phyloP scores from a whole-genome alignment of 2,888 invertebrate genomes.

The Limenitis camilla region DNA sequence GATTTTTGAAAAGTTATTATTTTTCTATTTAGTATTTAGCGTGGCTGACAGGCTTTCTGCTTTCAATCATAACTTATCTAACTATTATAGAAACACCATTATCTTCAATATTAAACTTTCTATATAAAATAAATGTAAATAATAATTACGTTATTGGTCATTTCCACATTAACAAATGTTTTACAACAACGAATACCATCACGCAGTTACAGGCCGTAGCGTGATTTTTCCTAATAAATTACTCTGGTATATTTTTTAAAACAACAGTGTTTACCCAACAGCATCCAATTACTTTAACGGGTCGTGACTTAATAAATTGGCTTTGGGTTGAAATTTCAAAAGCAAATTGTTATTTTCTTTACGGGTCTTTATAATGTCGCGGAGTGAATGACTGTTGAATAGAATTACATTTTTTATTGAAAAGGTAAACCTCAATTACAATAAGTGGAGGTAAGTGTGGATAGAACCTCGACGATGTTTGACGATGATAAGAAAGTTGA shows the following conservation, averaged over 20 bases:
- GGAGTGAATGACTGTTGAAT: not conserved
- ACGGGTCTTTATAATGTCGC: not conserved
- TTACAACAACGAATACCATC: not conserved
- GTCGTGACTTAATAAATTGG: slow-evolving; percentile 11
- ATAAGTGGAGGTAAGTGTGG: no score
- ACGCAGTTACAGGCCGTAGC: slow-evolving; percentile 1
- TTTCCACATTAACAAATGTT: not conserved
- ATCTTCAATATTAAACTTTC: no score
- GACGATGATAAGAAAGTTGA: no score
- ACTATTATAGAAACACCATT: no score
- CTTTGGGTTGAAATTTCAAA: slow-evolving; percentile 6
- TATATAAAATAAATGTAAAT: no score
- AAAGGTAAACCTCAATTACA: no score
- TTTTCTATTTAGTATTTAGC: no score
- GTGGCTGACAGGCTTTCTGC: no score
- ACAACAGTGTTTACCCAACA: slow-evolving; percentile 11
- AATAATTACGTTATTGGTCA: not conserved
- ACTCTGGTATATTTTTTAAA: slow-evolving; percentile 12
- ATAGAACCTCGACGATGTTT: no score
- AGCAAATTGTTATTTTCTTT: not conserved
- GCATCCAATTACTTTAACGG: slow-evolving; percentile 17
- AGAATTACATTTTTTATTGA: not conserved
- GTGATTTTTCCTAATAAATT: slow-evolving; percentile 15
- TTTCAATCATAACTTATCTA: no score
- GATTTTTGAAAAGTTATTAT: no score